Percentiles rank a stretch among this genome's conserved stretches.
Conservation (phyloP, 2,113 vertebrate species). For the Lepidothrix coronata region DNA sequence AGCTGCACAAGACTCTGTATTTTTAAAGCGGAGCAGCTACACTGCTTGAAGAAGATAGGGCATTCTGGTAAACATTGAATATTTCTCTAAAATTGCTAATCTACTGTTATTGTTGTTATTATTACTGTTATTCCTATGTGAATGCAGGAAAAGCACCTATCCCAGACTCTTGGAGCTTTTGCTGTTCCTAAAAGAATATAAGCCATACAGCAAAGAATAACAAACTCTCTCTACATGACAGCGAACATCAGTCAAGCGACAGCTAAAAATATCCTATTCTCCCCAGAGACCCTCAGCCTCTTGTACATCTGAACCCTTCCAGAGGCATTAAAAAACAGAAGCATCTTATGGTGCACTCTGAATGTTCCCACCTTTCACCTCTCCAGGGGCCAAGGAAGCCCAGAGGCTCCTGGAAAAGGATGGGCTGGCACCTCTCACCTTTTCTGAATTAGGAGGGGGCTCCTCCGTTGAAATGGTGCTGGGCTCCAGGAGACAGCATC, state of each 20-base stretch:
- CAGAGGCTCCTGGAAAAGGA: not conserved
- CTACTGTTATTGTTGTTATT: conserved; percentile 15
- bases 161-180: conserved; percentile 40
- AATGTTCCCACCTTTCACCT: not conserved
- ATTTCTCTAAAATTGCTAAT: not conserved
- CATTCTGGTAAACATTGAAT: not conserved
- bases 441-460: not conserved
- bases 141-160: conserved; percentile 60
- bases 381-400: not conserved
- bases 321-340: conserved; percentile 5
- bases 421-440: not conserved
- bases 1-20: not conserved
- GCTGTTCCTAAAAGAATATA: conserved; percentile 59
- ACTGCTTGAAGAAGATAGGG: not conserved
- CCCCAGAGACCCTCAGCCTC: conserved; percentile 29
- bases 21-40: not conserved
- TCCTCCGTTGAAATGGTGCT: not conserved
- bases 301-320: conserved; percentile 17
- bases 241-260: conserved; percentile 52
- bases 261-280: conserved; percentile 52
- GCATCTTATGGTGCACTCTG: not conserved
- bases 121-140: conserved; percentile 40
- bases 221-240: conserved; percentile 61
- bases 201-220: conserved; percentile 58
- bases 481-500: not conserved